These are phyloP conservation scores for Sapajus apella DNA, from an alignment of 2,113 vertebrate genomes.

Conservation along the genomic window DNA sequence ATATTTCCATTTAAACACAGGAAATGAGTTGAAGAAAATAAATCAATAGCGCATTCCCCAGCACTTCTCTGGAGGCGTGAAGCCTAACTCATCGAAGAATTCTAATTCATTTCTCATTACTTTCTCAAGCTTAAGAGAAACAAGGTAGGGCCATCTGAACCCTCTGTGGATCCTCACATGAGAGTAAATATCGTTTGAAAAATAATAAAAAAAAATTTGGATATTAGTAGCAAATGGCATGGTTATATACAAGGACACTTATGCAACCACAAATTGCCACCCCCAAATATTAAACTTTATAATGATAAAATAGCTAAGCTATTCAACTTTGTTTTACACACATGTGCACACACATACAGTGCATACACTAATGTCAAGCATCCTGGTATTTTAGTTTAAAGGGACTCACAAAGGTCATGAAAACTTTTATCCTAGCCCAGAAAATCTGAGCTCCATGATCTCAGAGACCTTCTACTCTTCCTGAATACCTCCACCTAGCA, in stretches of 20 bases:
- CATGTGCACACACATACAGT: background rate
- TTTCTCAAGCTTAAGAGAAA: constrained; percentile 55
- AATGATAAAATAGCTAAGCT: background rate
- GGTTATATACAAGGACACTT: background rate
- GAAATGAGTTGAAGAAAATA: constrained; percentile 44
- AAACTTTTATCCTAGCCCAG: background rate
- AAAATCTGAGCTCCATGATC: background rate
- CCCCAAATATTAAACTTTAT: background rate
- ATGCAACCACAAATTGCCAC: background rate
- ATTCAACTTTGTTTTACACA: background rate
- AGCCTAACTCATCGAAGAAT: constrained; percentile 8
- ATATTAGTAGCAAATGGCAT: background rate
- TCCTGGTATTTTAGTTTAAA: background rate
- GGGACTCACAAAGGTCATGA: background rate
- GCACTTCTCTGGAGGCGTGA: constrained; percentile 3
- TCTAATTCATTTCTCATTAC: constrained; percentile 61
- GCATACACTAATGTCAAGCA: fast-evolving
- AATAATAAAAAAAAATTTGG: constrained; percentile 47
- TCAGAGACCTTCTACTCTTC: background rate
- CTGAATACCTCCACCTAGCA: background rate
- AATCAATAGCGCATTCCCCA: constrained; percentile 38
- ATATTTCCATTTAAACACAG: constrained; percentile 56
- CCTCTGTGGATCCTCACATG: background rate
- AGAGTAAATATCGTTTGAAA: constrained; percentile 33
- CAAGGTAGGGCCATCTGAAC: background rate